phyloP scores from a whole-genome alignment of 1,140 invertebrate genomes.

The Dryas iulia region DNA sequence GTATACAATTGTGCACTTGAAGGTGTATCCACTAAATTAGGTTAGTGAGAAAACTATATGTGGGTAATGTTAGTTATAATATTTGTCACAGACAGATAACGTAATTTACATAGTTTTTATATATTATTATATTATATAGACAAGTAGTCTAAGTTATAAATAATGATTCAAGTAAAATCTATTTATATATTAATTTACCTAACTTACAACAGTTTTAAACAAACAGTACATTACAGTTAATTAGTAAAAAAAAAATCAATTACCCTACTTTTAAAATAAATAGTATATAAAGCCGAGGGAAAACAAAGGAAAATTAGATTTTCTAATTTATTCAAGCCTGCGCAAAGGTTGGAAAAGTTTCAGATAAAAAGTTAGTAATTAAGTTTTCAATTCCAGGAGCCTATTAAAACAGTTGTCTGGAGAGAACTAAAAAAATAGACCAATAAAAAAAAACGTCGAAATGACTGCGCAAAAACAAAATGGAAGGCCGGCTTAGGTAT shows the following conservation, averaged over 20 bases:
- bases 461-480: slow-evolving; percentile 74
- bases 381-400: slow-evolving; percentile 44
- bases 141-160: too few species aligned
- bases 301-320: slow-evolving; percentile 19
- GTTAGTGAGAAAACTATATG: too few species aligned
- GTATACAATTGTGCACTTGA: too few species aligned
- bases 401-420: slow-evolving; percentile 49
- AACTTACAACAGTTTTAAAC: neutral
- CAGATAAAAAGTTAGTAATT: slow-evolving; percentile 36
- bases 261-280: neutral
- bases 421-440: slow-evolving; percentile 51
- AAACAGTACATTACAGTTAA: neutral
- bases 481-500: slow-evolving; percentile 72
- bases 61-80: too few species aligned
- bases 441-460: slow-evolving; percentile 49
- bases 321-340: slow-evolving; percentile 20
- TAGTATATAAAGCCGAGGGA: neutral
- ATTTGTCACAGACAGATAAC: too few species aligned
- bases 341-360: slow-evolving; percentile 17
- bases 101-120: too few species aligned
- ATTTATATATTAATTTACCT: too few species aligned
- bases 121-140: too few species aligned
- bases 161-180: too few species aligned
- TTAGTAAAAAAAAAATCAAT: neutral
- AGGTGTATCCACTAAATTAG: too few species aligned